Percentiles rank a stretch among this genome's conserved stretches.
phyloP scores from a whole-genome alignment of 2,888 invertebrate genomes.

The Parnassius glacialis region DNA sequence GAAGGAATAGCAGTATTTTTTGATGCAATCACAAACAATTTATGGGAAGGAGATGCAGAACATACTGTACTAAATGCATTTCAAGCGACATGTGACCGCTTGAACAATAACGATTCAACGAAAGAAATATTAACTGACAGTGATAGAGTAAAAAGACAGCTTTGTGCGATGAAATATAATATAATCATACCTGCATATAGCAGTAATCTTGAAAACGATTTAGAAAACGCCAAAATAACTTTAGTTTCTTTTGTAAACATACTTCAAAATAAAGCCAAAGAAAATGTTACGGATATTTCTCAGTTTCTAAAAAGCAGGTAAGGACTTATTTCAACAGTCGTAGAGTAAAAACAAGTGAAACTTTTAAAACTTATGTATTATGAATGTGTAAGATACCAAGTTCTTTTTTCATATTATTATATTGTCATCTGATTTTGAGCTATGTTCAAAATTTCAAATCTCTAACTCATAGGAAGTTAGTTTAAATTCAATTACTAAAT shows the following conservation, averaged over 20 bases:
- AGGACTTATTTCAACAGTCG: constrained; percentile 21
- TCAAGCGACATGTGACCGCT: constrained; percentile 46
- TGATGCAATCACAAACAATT: constrained; percentile 58
- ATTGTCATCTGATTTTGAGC: too few species aligned
- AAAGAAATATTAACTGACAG: constrained; percentile 53
- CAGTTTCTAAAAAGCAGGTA: constrained; percentile 56
- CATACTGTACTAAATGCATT: constrained; percentile 29
- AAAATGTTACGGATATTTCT: constrained; percentile 44
- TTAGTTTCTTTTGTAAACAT: constrained; percentile 47
- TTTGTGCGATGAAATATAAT: constrained; percentile 59
- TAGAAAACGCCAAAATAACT: constrained; percentile 42
- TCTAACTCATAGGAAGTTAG: too few species aligned
- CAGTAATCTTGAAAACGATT: constrained; percentile 43
- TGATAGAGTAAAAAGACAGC: constrained; percentile 48
- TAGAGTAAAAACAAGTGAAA: too few species aligned
- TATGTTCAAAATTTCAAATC: too few species aligned
- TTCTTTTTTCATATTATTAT: too few species aligned
- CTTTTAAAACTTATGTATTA: too few species aligned
- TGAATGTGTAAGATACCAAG: too few species aligned
- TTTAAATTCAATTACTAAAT: too few species aligned
- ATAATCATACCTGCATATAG: constrained; percentile 49
- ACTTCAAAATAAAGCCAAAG: constrained; percentile 36
- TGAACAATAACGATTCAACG: constrained; percentile 46
- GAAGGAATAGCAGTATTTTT: constrained; percentile 61
- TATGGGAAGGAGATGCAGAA: constrained; percentile 38